Evolutionary conservation across 2,888 invertebrate species (phyloP).

Genomic region (Cyclophora albipunctata): DNA sequence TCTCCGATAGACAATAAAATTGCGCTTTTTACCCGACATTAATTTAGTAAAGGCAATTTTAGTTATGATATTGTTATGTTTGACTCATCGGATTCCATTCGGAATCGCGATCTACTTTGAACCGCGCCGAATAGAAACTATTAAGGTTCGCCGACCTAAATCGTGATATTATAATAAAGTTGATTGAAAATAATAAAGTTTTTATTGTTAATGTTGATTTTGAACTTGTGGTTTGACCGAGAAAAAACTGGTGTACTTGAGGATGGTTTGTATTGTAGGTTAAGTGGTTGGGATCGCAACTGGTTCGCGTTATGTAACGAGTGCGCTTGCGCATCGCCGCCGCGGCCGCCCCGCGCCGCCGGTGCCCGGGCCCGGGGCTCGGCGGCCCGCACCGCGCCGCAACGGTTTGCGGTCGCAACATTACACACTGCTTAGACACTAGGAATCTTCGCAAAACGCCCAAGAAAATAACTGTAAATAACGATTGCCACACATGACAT

Average conservation of each 20-base stretch:
- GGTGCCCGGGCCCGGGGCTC: constrained; percentile 10
- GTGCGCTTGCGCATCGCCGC: constrained; percentile 12
- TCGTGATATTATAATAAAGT: constrained; percentile 2
- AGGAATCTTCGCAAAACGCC: background rate
- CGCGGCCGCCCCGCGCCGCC: constrained; percentile 23
- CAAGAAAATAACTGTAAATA: background rate
- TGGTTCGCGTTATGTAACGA: constrained; percentile 59
- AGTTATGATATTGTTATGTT: constrained; percentile 19
- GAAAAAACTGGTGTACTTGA: constrained; percentile 30
- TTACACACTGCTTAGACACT: constrained; percentile 29
- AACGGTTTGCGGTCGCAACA: constrained; percentile 38
- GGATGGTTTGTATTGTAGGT: constrained; percentile 15
- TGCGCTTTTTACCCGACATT: constrained; percentile 53
- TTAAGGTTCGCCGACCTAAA: constrained; percentile 17
- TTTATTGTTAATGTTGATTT: constrained; percentile 21
- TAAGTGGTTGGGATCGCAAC: constrained; percentile 30
- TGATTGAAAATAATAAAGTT: background rate
- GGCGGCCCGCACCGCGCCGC: constrained; percentile 18
- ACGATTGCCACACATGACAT: background rate
- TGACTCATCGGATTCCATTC: constrained; percentile 14
- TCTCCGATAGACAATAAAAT: constrained; percentile 53
- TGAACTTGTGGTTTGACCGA: constrained; percentile 35
- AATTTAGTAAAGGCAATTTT: constrained; percentile 41
- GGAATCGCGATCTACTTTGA: constrained; percentile 16
- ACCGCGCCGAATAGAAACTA: constrained; percentile 14